phyloP scores from a whole-genome alignment of 1,140 invertebrate species.

The Achroia grisella region DNA sequence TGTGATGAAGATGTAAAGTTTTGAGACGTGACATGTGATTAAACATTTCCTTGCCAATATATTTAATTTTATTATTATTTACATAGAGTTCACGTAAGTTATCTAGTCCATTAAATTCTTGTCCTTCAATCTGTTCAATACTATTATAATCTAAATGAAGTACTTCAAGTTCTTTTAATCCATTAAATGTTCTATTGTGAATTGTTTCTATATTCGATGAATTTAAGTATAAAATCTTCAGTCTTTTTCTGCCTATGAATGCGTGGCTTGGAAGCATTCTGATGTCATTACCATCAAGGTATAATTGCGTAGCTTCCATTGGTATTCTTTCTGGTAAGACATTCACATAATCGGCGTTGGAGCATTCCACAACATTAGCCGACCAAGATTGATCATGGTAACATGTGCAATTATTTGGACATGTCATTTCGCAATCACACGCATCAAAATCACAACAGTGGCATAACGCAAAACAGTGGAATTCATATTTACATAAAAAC shows the following conservation, averaged over 20 bases:
- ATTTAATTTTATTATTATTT: slow-evolving; percentile 85
- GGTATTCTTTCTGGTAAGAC: slow-evolving; percentile 88
- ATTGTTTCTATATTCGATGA: slow-evolving; percentile 88
- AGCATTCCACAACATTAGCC: slow-evolving; percentile 94
- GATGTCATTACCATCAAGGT: slow-evolving; percentile 92
- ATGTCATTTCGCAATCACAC: slow-evolving; percentile 96
- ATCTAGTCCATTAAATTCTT: slow-evolving; percentile 86
- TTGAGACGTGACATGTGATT: slow-evolving; percentile 79
- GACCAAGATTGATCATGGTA: slow-evolving; percentile 95
- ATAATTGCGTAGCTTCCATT: slow-evolving; percentile 93
- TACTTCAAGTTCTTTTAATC: slow-evolving; percentile 85
- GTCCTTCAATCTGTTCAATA: slow-evolving; percentile 83
- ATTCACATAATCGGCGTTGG: slow-evolving; percentile 81
- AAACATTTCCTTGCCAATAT: slow-evolving; percentile 87
- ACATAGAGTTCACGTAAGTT: slow-evolving; percentile 88
- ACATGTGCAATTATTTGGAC: slow-evolving; percentile 92
- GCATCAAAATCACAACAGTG: slow-evolving; percentile 96
- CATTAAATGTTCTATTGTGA: slow-evolving; percentile 93
- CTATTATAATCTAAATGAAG: slow-evolving; percentile 88
- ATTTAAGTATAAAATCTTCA: slow-evolving; percentile 89
- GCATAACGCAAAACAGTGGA: slow-evolving; percentile 92
- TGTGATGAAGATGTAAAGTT: slow-evolving; percentile 84
- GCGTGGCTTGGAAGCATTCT: slow-evolving; percentile 85
- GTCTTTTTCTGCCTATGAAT: slow-evolving; percentile 91
- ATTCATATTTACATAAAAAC: slow-evolving; percentile 93